Base-by-base conservation (phyloP, 2,888 invertebrate genomes). In the Melinopterus prodromus region DNA sequence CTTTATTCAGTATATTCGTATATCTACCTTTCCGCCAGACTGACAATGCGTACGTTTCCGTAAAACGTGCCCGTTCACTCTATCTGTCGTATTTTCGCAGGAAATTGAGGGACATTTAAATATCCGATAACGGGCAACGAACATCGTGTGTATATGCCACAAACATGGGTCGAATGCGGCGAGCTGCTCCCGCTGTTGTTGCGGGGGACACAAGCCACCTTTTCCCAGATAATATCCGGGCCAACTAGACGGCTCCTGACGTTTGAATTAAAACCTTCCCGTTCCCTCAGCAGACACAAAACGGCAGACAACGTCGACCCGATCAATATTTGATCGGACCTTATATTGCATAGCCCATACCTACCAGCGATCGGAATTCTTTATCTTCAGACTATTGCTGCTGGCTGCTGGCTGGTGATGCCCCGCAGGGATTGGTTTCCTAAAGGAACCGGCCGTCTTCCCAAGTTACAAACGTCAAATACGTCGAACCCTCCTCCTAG, bases 191-290 rank as follows among this genome's bases (percentile, higher is more conserved):
- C 26, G 26, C 26, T 26, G 26, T 26, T 26, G 26, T 26, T 26
- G 26, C 3, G 53, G 53, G 53, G 9, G 53, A 53, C 12, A 53
- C 53, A 53, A 53, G 53, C 53, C 53, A 53, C 53, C 53, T 53
- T 53, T 53, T 53, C 53, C 53, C 53, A 53, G 53, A 53, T 53
- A 53, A 53, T 53, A 53, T 53, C 53, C 53, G 53, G 53, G 53
- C 7, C 53, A 53, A 53, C 53, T 53, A 53, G 53, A 53, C 53
- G 53, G 53, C 12, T 53, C 53, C 53, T 53, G 53, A 53, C 53
- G 53, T 53, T 53, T 53, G 53, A 53, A 53, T 53, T 53, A 53
- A 53, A 53, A 53, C 53, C 53, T 53, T 53, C 53, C 53, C 53
- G 53, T 53, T 12, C 53, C 53, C 0, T 2, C 12, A 9, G 53